Conservation (phyloP, 2,113 vertebrate genomes). For the Phocoena phocoena region DNA sequence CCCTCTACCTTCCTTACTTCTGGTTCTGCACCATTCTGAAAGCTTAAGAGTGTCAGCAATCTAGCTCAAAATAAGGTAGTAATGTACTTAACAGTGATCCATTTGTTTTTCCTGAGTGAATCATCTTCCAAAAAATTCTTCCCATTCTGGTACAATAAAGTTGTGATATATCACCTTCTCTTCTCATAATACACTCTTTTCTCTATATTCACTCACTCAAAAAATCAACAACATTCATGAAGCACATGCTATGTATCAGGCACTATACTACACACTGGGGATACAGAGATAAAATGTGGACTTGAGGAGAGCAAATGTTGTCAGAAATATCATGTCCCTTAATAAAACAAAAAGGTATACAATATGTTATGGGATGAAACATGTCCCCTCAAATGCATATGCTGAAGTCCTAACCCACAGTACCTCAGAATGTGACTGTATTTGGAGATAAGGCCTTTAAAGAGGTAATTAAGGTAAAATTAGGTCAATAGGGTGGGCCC, state of each 20-base stretch:
- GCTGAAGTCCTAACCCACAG: neutral
- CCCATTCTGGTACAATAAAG: neutral
- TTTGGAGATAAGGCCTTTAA: neutral
- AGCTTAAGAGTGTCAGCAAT: neutral
- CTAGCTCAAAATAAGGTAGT: neutral
- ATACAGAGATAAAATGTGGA: neutral
- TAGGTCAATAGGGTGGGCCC: neutral
- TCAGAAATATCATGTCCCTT: neutral
- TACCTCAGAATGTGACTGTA: neutral
- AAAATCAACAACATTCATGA: neutral
- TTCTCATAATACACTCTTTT: neutral
- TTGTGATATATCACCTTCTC: neutral
- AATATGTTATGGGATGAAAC: neutral
- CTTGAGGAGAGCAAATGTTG: neutral
- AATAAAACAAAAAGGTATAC: slow-evolving; percentile 14
- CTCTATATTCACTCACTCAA: neutral
- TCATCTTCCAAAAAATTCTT: neutral
- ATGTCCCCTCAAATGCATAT: neutral
- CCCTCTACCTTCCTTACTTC: neutral
- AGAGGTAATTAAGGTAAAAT: neutral
- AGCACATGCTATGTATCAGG: neutral
- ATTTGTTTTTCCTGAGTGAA: neutral
- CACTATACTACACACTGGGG: neutral
- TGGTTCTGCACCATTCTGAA: neutral
- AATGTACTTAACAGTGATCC: neutral